Conservation (phyloP, 2,797 vertebrate genomes). For the Ispidina lecontei region DNA sequence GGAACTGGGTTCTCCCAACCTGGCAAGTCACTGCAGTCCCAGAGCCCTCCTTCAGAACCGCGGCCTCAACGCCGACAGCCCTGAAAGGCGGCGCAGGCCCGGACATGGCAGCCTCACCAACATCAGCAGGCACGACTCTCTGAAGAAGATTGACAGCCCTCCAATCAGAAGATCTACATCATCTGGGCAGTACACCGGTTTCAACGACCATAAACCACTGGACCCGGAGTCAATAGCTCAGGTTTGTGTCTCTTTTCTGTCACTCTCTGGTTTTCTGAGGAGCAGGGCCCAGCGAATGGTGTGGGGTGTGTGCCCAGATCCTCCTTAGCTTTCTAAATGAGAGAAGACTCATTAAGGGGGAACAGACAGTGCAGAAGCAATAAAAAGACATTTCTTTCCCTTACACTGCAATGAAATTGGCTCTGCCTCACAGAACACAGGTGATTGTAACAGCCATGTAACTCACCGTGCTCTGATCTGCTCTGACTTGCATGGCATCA, state of each 20-base stretch:
- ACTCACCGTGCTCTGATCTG: neutral
- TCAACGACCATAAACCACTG: constrained; percentile 91
- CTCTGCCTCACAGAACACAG: neutral
- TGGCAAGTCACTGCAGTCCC: constrained; percentile 88
- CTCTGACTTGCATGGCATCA: neutral
- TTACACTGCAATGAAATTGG: neutral
- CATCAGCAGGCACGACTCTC: constrained; percentile 93
- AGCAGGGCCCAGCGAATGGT: neutral
- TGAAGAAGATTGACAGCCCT: constrained; percentile 95
- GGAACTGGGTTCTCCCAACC: constrained; percentile 87
- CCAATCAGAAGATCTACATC: constrained; percentile 96
- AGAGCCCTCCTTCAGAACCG: constrained; percentile 90
- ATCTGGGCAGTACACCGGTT: constrained; percentile 93
- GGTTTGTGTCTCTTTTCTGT: constrained; percentile 78
- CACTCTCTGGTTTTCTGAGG: neutral
- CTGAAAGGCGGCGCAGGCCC: constrained; percentile 87
- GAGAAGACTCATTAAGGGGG: neutral
- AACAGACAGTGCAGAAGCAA: neutral
- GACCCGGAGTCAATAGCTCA: constrained; percentile 99
- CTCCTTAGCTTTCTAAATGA: neutral
- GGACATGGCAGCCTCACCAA: constrained; percentile 94
- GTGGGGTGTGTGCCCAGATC: neutral
- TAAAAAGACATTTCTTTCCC: constrained; percentile 39
- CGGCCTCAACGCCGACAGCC: constrained; percentile 87
- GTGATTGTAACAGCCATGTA: neutral